Evolutionary conservation across 64 coral and sea anemone species (phyloP).

Genomic region (Trachythela sp.): DNA sequence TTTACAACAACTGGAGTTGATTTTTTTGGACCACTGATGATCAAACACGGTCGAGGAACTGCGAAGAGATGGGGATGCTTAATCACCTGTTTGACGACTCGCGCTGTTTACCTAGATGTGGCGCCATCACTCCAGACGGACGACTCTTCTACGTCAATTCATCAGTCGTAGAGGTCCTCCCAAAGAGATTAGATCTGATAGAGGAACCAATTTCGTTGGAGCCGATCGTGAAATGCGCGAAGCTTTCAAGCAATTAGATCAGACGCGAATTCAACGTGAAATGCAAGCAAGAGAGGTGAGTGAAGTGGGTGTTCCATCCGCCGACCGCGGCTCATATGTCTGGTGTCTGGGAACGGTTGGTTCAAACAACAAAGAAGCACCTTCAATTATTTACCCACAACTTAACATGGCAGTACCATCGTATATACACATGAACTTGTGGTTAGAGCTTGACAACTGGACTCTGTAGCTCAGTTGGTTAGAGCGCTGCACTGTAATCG

Average conservation of each 20-base stretch:
- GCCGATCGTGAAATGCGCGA: constrained; percentile 52
- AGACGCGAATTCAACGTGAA: constrained; percentile 44
- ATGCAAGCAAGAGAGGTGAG: constrained; percentile 50
- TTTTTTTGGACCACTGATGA: constrained; percentile 53
- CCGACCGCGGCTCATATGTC: constrained; percentile 64
- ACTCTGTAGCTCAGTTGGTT: no score
- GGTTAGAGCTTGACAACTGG: no score
- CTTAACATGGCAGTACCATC: no score
- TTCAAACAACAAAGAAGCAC: constrained; percentile 44
- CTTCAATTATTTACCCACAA: no score
- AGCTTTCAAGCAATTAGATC: constrained; percentile 39
- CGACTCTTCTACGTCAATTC: constrained; percentile 52
- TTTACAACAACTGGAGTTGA: constrained; percentile 58
- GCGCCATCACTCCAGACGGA: constrained; percentile 48
- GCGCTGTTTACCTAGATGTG: constrained; percentile 55
- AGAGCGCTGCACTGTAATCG: no score
- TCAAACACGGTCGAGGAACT: constrained; percentile 54
- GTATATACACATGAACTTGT: no score
- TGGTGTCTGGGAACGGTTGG: constrained; percentile 59
- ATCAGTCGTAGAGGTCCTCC: constrained; percentile 56
- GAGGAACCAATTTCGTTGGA: constrained; percentile 78
- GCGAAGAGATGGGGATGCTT: constrained; percentile 65
- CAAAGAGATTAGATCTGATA: constrained; percentile 68
- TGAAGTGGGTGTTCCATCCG: constrained; percentile 62
- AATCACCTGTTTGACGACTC: constrained; percentile 60